A percentile compares a stretch with the other conserved stretches of the same genome.
Evolutionary conservation across 2,888 invertebrate genomes (phyloP).

Genomic region (Ditula angustiorana): DNA sequence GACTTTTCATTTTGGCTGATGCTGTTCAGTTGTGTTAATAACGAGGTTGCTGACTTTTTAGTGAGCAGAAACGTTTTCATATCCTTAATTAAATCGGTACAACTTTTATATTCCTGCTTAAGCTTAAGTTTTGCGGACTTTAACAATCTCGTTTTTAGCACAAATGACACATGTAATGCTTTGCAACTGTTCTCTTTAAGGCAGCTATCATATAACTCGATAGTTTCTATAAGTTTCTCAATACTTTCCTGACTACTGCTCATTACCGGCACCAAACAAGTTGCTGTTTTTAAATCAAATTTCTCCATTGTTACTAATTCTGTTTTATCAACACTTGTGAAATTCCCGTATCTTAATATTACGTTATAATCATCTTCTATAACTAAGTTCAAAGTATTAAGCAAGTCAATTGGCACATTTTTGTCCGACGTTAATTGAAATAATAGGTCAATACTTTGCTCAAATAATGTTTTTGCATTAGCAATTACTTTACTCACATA

Average conservation of each 20-base stretch:
- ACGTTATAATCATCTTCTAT: neutral
- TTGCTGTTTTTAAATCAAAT: constrained; percentile 16
- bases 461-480: neutral
- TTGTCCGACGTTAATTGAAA: neutral
- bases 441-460: neutral
- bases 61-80: constrained; percentile 22
- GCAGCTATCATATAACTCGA: constrained; percentile 7
- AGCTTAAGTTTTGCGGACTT: constrained; percentile 30
- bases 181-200: neutral
- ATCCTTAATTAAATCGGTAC: constrained; percentile 8
- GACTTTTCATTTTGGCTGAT: constrained; percentile 14
- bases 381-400: neutral
- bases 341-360: neutral
- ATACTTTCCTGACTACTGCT: constrained; percentile 1
- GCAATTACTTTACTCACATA: neutral
- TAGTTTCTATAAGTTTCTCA: constrained; percentile 9
- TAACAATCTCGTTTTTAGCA: constrained; percentile 21
- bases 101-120: constrained; percentile 12
- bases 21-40: constrained; percentile 23
- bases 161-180: constrained; percentile 12
- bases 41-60: constrained; percentile 26
- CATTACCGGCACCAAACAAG: constrained; percentile 5
- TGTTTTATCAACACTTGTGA: neutral
- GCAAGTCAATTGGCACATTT: neutral
- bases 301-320: constrained; percentile 10